Base-by-base conservation (phyloP, 2,797 vertebrate species). In the Gypaetus barbatus region DNA sequence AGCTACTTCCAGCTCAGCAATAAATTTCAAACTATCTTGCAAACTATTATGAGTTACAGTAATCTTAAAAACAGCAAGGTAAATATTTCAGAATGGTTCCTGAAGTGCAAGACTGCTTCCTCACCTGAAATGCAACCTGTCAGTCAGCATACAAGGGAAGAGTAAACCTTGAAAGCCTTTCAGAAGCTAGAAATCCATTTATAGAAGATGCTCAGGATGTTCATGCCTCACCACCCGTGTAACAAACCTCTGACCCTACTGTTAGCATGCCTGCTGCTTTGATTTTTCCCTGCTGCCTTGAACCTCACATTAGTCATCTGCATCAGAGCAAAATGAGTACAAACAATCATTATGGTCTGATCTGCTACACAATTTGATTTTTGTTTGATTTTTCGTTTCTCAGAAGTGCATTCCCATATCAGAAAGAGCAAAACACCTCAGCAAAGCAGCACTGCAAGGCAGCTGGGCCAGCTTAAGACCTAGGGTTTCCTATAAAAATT, bases 11-110 rank as follows among this genome's bases (percentile, higher is more conserved):
- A 95, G 75, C 31, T 77, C 13, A 74, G 33, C 57, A 94, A 74
- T 58, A 95, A 73, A 90, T 92, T 92, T 88, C 56, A 60, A 91
- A 18, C 17, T 8, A n/a, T 31, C 48, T 80, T 71, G 49, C 64
- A 95, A 97, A 97, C 48, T 87, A 77, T 77, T 89, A 68, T 44
- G 74, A 92, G 68, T 86, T 94, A 94, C 25, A 81, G 18, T 39
- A 84, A 76, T 85, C 71, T 89, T 87, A 80, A 86, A 96, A 96
- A 68, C 58, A 74, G 44, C 65, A 95, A 89, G 24, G 37, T 79
- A 94, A 91, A 94, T 64, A 52, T 97, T 93, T 63, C 77, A 90
- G 69, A 92, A 87, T 58, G 56, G n/a, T 57, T 93, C 68, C 46
- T 95, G 68, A 95, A 87, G 75, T 84, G 71, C 76, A 61, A 66